Evolutionary conservation across 2,888 invertebrate genomes (phyloP).

Genomic region (Caenorhabditis zanzibari): DNA sequence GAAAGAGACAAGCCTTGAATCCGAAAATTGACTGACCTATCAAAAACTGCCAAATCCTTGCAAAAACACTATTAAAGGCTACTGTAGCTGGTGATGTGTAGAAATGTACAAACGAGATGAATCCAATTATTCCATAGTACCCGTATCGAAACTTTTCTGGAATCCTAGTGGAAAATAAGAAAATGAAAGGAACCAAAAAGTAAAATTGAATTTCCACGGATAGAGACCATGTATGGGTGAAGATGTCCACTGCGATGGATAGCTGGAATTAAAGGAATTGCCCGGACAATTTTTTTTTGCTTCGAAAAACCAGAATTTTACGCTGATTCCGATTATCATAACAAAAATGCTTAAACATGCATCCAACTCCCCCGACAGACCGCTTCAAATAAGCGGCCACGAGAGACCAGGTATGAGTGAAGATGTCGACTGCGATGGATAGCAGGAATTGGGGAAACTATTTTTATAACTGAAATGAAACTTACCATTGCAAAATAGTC

Average conservation of each 20-base stretch:
- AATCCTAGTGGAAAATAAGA: background rate
- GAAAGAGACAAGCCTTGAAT: too few species aligned
- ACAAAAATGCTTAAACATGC: too few species aligned
- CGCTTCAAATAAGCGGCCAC: too few species aligned
- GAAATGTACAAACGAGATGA: slow-evolving; percentile 15
- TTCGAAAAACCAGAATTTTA: too few species aligned
- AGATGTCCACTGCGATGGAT: slow-evolving; percentile 39
- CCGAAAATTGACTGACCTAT: too few species aligned
- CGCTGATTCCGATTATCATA: too few species aligned
- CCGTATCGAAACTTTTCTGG: slow-evolving; percentile 23
- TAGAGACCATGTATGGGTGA: slow-evolving; percentile 62
- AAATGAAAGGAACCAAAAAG: slow-evolving; percentile 46
- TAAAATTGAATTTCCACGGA: slow-evolving; percentile 60
- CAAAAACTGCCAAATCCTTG: slow-evolving; percentile 61
- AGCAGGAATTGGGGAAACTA: too few species aligned
- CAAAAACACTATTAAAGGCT: slow-evolving; percentile 50
- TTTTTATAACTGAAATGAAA: too few species aligned
- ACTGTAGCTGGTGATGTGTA: slow-evolving; percentile 2
- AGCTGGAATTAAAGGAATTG: too few species aligned
- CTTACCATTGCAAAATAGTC: slow-evolving; percentile 41
- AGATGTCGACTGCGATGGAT: slow-evolving; percentile 40
- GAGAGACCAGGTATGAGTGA: slow-evolving; percentile 62
- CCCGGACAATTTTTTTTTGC: too few species aligned
- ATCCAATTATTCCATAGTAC: slow-evolving; percentile 21
- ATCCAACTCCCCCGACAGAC: too few species aligned